phyloP scores from a whole-genome alignment of 2,797 vertebrate genomes.

The Hoplostethus atlanticus region DNA sequence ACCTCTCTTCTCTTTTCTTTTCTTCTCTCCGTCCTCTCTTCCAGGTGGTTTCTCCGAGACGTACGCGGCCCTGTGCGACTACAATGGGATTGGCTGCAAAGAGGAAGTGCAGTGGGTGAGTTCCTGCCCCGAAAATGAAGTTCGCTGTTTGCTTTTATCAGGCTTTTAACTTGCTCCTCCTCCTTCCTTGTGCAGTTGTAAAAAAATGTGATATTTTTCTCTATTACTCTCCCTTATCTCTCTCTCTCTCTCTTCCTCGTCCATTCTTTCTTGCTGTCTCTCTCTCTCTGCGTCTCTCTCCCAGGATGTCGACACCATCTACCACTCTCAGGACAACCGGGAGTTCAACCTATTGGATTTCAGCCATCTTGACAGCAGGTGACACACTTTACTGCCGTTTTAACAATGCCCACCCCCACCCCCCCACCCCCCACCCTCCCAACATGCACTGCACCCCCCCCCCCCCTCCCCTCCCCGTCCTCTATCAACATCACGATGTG shows the following conservation, averaged over 20 bases:
- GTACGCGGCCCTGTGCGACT: slow-evolving; percentile 93
- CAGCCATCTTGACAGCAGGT: slow-evolving; percentile 94
- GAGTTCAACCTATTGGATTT: slow-evolving; percentile 94
- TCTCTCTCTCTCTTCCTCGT: not conserved
- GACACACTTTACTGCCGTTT: slow-evolving; percentile 52
- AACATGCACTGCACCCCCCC: slow-evolving; percentile 3
- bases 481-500: no score
- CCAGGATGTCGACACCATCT: slow-evolving; percentile 95
- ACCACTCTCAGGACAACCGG: slow-evolving; percentile 94
- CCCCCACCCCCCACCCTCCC: slow-evolving; percentile 13
- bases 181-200: not conserved
- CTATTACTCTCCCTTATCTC: not conserved
- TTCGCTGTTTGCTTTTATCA: slow-evolving; percentile 21
- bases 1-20: slow-evolving; percentile 4
- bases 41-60: slow-evolving; percentile 94
- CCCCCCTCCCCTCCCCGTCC: no score
- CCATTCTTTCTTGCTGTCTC: not conserved
- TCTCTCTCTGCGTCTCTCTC: slow-evolving; percentile 18
- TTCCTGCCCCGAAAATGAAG: no score
- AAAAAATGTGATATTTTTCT: not conserved
- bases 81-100: slow-evolving; percentile 92
- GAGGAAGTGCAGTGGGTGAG: slow-evolving; percentile 96
- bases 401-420: slow-evolving; percentile 5
- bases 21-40: slow-evolving; percentile 31
- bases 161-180: not conserved